Evolutionary conservation across 2,888 invertebrate species (phyloP), one percentile per base, ranked within the genome.

Genomic region (Phengaris arion): DNA sequence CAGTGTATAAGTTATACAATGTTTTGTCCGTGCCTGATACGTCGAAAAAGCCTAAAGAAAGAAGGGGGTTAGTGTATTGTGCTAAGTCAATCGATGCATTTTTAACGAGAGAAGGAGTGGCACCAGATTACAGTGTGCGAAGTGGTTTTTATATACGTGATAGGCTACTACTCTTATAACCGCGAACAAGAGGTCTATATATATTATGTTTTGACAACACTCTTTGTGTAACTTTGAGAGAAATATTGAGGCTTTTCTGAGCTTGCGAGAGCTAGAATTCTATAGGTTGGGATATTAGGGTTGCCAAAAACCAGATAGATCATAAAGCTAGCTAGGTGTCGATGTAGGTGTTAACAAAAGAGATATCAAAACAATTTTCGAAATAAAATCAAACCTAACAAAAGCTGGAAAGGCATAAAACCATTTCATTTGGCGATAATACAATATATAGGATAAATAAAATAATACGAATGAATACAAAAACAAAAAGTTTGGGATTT

Each of bases 171-270:
- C 64, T 64, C 35, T 35, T 64, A 64, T 64, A 45, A 45, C 64
- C 35, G 22, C 59, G 13, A 45, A 45, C 64, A 64, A 64, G 64
- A 45, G 64, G 35, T 12, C 64, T 45, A 35, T 12, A 64, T 64
- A 35, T 64, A 64, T 64, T 35, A 35, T 64, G 64, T 64, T 64
- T 64, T 64, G 64, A 64, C 52, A 52, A 52, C 64, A 64, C 35
- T 64, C 64, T 64, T 64, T 64, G 45, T 64, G 64, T 15, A 45
- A 64, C 64, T 64, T 64, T 0, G 35, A 35, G 35, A 64, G 64
- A 64, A 64, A 45, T 64, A 64, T 64, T 45, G 64, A 13, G 64
- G 45, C 35, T 64, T 12, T 57, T 35, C 59, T 45, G 35, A 12
- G 35, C 35, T 35, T 64, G 35, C 10, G 64, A 12, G 15, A 35